Evolutionary conservation across 2,797 vertebrate genomes (phyloP), one percentile per base, ranked within the genome.

Genomic region (Esox masquinongy): DNA sequence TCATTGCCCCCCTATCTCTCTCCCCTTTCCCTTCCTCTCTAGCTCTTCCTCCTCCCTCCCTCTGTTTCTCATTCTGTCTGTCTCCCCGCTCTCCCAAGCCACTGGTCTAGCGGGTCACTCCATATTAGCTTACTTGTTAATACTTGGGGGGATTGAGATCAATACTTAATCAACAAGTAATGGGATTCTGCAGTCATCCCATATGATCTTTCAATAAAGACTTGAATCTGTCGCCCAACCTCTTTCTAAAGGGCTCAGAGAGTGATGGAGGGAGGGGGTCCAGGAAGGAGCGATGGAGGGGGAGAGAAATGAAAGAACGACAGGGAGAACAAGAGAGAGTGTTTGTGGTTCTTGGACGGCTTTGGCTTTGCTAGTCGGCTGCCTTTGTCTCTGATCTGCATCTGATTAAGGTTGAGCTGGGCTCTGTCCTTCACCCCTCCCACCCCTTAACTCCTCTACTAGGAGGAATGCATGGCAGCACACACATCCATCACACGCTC

Each of bases 141-240:
- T 99, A 98, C 97, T 89, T 86, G 92, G 93, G 95, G 94, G 81
- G 91, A 87, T 95, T 89, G 80, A 94, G 96, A 99, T 99, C 98
- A 98, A 99, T 99, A 99, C 96, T 98, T 98, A 99, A 99, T 99
- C 97, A 99, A 98, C 97, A 98, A 98, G 96, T 98, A 98, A 99
- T 98, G 96, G 97, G 96, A 98, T 99, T 99, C 97, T 95, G 95
- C 96, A 97, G 96, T 97, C 97, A 96, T 97, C 96, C 95, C 95
- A 93, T 97, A 97, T 97, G 96, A 97, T 98, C 97, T 98, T 98
- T 97, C 96, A 97, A 97, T 98, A 98, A 97, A 97, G 96, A 95
- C 95, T 95, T 47, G 93, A 96, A 97, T 98, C 96, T 95, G 95
- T 96, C 94, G 95, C 79, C 79, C 90, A 88, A 91, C 89, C 94